Percentiles rank a stretch among this genome's conserved stretches.
Conservation (phyloP, 2,797 vertebrate species). For the Lacerta bilineata region DNA sequence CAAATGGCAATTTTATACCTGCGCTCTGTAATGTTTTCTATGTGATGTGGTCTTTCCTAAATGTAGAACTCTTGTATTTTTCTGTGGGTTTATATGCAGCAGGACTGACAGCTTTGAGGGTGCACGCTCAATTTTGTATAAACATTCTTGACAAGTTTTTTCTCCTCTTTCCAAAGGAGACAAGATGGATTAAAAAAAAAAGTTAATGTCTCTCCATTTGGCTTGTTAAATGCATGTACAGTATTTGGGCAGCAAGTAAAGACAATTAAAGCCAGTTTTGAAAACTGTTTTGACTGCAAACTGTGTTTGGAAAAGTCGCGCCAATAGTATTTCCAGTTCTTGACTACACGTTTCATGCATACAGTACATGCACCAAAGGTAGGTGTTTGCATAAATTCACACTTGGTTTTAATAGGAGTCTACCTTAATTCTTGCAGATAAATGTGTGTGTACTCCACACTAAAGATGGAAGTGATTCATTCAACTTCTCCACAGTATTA, state of each 20-base stretch:
- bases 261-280: constrained; percentile 92
- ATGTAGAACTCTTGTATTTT: constrained; percentile 94
- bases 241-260: constrained; percentile 91
- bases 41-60: constrained; percentile 95
- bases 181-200: constrained; percentile 63
- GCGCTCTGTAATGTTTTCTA: constrained; percentile 95
- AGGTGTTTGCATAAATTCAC: background rate
- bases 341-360: too few species aligned
- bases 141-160: constrained; percentile 76
- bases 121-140: constrained; percentile 92
- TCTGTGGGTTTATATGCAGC: constrained; percentile 94
- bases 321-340: background rate
- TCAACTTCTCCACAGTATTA: too few species aligned
- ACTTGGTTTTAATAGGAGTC: background rate
- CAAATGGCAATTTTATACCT: constrained; percentile 89
- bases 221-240: constrained; percentile 98
- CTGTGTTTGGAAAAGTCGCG: background rate
- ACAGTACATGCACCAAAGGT: too few species aligned
- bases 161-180: constrained; percentile 78
- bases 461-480: too few species aligned
- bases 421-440: too few species aligned
- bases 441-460: too few species aligned
- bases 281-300: constrained; percentile 65
- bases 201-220: constrained; percentile 80
- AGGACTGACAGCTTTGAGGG: constrained; percentile 91